Conservation (phyloP, 2,113 vertebrate species). For the Cyrtonyx montezumae region DNA sequence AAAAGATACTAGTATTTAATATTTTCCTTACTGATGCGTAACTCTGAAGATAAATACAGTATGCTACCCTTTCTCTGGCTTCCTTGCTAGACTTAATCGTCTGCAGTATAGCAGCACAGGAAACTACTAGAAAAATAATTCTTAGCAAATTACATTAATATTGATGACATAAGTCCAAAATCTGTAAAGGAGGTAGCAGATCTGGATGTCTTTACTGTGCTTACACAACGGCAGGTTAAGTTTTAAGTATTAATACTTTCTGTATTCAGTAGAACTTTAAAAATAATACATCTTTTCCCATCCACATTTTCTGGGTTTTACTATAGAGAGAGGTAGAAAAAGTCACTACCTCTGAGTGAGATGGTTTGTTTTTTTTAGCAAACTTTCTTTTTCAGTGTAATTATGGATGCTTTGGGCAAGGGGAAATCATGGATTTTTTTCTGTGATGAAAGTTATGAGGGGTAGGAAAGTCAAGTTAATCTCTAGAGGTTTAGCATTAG, state of each 20-base stretch:
- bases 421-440: neutral
- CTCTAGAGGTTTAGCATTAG: neutral
- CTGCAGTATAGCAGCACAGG: neutral
- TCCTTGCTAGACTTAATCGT: constrained; percentile 23
- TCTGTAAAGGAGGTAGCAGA: neutral
- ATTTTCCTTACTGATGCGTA: constrained; percentile 9
- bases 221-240: neutral
- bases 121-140: neutral
- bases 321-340: neutral
- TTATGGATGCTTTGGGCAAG: neutral
- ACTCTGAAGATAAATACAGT: neutral
- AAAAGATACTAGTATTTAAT: neutral
- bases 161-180: constrained; percentile 4
- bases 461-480: neutral
- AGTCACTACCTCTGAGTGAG: neutral
- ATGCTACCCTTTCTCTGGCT: neutral
- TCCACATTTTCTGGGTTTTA: neutral
- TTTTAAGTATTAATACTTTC: constrained; percentile 32
- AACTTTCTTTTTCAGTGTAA: neutral
- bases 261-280: constrained; percentile 16
- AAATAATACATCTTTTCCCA: neutral
- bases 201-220: neutral
- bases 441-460: neutral
- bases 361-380: neutral
- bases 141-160: constrained; percentile 39